Evolutionary conservation across 1,140 invertebrate genomes (phyloP), one percentile per base, ranked within the genome.

Genomic region (Drosophila cardini): DNA sequence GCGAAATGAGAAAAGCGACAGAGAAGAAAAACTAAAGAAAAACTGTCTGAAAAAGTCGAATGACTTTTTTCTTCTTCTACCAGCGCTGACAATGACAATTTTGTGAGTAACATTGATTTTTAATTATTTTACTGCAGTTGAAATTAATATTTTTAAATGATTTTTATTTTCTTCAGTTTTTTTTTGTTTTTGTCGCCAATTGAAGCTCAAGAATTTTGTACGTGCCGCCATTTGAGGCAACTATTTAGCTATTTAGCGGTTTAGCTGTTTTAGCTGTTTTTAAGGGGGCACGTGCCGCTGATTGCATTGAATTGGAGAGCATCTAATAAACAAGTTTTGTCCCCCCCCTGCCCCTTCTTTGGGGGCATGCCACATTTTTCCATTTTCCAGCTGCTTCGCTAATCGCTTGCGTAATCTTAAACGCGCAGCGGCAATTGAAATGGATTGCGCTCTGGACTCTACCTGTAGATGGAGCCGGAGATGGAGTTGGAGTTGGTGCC

Each of bases 381-480:
- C 76, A 87, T 87, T 89, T 89, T 87, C 76, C 84, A 87, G 83
- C 84, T 87, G 84, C 84, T 73, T 62, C 65, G 78, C 84, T 87
- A 87, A 87, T 87, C 83, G 83, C 62, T 77, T 76, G 85, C 80
- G 83, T 87, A 87, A 87, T 87, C 83, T 87, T 90, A 87, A 89
- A 89, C 83, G 83, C 83, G 84, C 57, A 63, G 76, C 73, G 64
- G 79, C 84, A 86, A 86, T 86, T 86, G 83, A 87, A 86, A 86
- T 86, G 83, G 80, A 84, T 84, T 84, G 80, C 80, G 40, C 48
- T 69, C 16, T 30, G 45, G 76, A 40, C 56, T 42, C 81, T 80
- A 70, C 77, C 82, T 85, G 82, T 43, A 13, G 18, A 13, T 30
- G 72, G 76, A 32, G 50, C 10, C 38, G 46, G n/a, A 26, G 45